A percentile compares a stretch with the other conserved stretches of the same genome.
Evolutionary conservation across 2,113 vertebrate genomes (phyloP).

Genomic region (Otis tarda): DNA sequence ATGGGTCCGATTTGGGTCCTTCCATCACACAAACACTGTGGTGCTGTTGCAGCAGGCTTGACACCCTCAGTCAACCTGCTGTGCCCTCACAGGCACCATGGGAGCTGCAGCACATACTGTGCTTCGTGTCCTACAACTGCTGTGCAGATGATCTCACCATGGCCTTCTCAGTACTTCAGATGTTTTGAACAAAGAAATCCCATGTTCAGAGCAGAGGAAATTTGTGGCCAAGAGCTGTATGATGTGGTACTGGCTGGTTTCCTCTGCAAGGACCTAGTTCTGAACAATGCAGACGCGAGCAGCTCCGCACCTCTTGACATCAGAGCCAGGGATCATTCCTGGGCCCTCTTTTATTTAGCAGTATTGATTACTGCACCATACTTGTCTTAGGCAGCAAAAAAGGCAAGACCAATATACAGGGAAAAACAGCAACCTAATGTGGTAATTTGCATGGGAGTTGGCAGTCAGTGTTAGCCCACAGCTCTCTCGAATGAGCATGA

Average conservation of each 20-base stretch:
- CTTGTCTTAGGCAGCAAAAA: background rate
- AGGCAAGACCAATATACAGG: background rate
- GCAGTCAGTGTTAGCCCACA: background rate
- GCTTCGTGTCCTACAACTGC: background rate
- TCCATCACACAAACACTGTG: background rate
- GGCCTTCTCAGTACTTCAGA: background rate
- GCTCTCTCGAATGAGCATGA: background rate
- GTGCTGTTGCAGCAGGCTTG: background rate
- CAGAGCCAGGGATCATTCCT: background rate
- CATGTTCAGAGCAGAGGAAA: background rate
- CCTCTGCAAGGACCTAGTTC: background rate
- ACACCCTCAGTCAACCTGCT: background rate
- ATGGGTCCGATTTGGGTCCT: background rate
- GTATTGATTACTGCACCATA: background rate
- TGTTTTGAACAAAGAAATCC: background rate
- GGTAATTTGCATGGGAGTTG: background rate
- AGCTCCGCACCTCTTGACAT: background rate
- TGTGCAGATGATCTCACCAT: background rate
- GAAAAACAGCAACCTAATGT: background rate
- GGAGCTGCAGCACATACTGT: background rate
- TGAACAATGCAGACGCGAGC: background rate
- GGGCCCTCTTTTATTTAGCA: background rate
- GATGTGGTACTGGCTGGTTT: background rate
- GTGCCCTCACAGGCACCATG: background rate
- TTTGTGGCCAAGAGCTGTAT: background rate